Percentiles rank a stretch among this genome's conserved stretches.
Conservation (phyloP, 2,797 vertebrate species). For the Lagocephalus sceleratus region DNA sequence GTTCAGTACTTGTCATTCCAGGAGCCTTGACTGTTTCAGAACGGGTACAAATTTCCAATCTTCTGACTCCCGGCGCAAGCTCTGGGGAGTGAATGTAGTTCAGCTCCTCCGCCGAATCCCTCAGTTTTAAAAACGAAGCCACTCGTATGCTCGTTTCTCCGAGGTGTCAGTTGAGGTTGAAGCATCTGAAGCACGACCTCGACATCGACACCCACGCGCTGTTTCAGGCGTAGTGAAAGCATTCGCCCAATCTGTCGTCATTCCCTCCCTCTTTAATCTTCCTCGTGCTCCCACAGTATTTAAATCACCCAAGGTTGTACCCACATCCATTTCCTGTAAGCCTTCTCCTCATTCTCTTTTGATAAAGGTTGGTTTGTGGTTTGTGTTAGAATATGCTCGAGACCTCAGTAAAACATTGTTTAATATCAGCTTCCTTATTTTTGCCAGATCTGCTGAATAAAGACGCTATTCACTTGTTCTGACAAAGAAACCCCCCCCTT, state of each 20-base stretch:
- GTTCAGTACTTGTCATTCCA: conserved; percentile 36
- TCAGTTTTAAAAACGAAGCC: conserved; percentile 16
- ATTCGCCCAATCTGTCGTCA: conserved; percentile 38
- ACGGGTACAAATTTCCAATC: neutral
- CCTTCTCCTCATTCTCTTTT: neutral
- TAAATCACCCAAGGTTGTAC: conserved; percentile 25
- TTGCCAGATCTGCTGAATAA: too few species aligned
- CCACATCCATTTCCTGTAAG: conserved; percentile 5
- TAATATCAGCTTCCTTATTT: too few species aligned
- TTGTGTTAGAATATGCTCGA: too few species aligned
- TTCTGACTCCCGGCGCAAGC: neutral
- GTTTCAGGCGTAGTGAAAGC: conserved; percentile 23
- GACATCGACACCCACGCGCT: conserved; percentile 27
- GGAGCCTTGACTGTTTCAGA: conserved; percentile 16
- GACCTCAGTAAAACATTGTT: too few species aligned
- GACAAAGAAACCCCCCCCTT: too few species aligned
- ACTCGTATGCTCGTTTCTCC: conserved; percentile 18
- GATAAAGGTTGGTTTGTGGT: neutral
- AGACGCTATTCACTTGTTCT: too few species aligned
- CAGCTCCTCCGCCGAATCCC: too few species aligned
- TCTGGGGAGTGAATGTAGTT: conserved; percentile 1
- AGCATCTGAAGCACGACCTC: conserved; percentile 22
- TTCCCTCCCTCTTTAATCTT: conserved; percentile 24
- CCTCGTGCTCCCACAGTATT: conserved; percentile 37
- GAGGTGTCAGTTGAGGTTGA: conserved; percentile 9